A percentile compares a stretch with the other conserved stretches of the same genome.
Evolutionary conservation across 37 sponge, comb jelly and placozoan genomes (phyloP).

Genomic region (Mnemiopsis leidyi): DNA sequence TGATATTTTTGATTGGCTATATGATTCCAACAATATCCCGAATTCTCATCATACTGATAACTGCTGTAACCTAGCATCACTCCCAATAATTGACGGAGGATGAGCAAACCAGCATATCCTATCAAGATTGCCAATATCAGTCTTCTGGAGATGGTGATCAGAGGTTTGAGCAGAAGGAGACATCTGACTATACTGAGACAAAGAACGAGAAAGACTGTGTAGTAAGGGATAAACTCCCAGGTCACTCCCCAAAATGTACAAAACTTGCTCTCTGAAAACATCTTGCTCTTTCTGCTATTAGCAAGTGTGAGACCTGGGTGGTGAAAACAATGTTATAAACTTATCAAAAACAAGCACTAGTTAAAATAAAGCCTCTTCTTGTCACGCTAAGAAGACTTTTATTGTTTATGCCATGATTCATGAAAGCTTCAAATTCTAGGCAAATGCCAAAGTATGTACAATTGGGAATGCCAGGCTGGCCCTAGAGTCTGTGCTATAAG

Average conservation of each 20-base stretch:
- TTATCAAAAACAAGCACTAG: background rate
- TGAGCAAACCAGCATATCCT: background rate
- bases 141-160: background rate
- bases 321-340: background rate
- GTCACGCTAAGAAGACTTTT: too few species aligned
- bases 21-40: slow-evolving; percentile 52
- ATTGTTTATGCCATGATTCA: too few species aligned
- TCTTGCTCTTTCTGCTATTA: background rate
- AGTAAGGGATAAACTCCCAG: slow-evolving; percentile 55
- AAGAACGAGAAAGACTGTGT: slow-evolving; percentile 38
- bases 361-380: background rate
- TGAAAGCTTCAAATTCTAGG: too few species aligned
- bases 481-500: too few species aligned
- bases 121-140: background rate
- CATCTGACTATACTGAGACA: background rate
- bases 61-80: background rate
- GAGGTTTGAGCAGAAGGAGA: slow-evolving; percentile 2
- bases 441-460: too few species aligned
- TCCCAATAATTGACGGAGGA: slow-evolving; percentile 3
- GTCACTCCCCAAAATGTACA: slow-evolving; percentile 18
- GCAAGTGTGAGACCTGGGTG: background rate
- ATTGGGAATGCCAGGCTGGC: too few species aligned
- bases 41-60: background rate
- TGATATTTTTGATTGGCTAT: background rate
- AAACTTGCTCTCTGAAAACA: background rate